Base-by-base conservation (phyloP, 1,140 invertebrate species). In the Mya arenaria region DNA sequence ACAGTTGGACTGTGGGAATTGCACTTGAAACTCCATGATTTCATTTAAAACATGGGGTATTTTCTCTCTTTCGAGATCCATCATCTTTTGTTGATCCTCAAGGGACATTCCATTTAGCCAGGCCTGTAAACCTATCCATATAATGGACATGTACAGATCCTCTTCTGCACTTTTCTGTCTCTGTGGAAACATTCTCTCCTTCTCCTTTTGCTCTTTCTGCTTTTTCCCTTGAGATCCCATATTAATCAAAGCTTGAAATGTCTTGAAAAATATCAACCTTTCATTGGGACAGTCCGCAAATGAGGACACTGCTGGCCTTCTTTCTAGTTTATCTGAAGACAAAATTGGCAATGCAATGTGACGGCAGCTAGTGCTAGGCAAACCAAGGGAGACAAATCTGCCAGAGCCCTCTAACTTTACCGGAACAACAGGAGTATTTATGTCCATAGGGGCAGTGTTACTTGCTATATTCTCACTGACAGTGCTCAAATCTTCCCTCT, bases 71-170 rank as follows among this genome's bases (percentile, higher is more conserved):
- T 96, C 95, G 66, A 94, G 93, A 85, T 95, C 96, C 0, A 98
- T 92, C 90, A 95, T 96, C 56, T 95, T 94, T 90, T 97, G 96
- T 92, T 97, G 96, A 86, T 96, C 95, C 4, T 95, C 93, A 4
- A 94, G 95, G 23, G 95, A 92, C 80, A 84, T 62, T 15, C 96
- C 96, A 0, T 96, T 95, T 63, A 96, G 94, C 93, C 95, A 96
- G 0, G 97, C 97, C 90, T 97, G 96, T 39, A 98, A 93, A 93
- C 98, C 97, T 83, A 98, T 90, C 97, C 97, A 98, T 78, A 98
- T 96, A 82, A 97, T 93, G 93, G 98, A 97, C 92, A 97, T 97
- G 10, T 96, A 98, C 56, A 96, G 92, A 63, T 96, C 95, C 89
- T 97, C 96, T 91, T 98, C 97, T 82, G 95, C 94, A 85, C 96